phyloP scores from a whole-genome alignment of 1,140 invertebrate species.

The Mamestra configurata region DNA sequence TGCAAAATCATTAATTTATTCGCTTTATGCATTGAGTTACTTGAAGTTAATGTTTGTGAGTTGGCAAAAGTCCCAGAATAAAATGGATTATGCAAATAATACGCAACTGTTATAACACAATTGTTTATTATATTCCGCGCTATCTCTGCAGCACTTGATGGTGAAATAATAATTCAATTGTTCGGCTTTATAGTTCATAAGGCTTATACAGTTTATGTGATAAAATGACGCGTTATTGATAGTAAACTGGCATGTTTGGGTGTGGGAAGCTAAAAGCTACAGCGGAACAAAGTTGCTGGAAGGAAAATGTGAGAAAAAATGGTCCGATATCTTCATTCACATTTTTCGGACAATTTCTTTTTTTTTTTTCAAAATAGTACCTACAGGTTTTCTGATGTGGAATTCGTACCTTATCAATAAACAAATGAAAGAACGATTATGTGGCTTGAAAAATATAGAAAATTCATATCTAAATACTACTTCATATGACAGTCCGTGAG shows the following conservation, averaged over 20 bases:
- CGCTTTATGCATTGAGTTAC: conserved; percentile 21
- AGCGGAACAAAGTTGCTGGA: conserved; percentile 56
- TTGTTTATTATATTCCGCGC: conserved; percentile 29
- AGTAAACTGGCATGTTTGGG: conserved; percentile 66
- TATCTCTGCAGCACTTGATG: conserved; percentile 37
- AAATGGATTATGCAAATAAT: conserved; percentile 46
- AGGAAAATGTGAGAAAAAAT: not conserved
- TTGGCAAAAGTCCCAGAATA: conserved; percentile 41
- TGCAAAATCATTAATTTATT: conserved; percentile 18
- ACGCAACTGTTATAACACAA: conserved; percentile 42
- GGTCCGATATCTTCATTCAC: no score
- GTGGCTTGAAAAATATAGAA: no score
- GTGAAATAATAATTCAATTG: conserved; percentile 57
- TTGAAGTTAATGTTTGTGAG: conserved; percentile 33
- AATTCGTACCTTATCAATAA: no score
- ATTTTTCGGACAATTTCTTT: no score
- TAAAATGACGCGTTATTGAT: conserved; percentile 75
- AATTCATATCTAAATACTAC: no score
- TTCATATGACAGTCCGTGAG: no score
- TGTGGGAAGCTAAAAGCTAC: conserved; percentile 64
- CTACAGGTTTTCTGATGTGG: no score
- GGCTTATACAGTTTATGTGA: conserved; percentile 60
- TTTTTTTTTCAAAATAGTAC: no score
- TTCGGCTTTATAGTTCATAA: conserved; percentile 54
- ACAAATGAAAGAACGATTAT: no score